Evolutionary conservation across 2,888 invertebrate species (phyloP).

Genomic region (Rotaria socialis): DNA sequence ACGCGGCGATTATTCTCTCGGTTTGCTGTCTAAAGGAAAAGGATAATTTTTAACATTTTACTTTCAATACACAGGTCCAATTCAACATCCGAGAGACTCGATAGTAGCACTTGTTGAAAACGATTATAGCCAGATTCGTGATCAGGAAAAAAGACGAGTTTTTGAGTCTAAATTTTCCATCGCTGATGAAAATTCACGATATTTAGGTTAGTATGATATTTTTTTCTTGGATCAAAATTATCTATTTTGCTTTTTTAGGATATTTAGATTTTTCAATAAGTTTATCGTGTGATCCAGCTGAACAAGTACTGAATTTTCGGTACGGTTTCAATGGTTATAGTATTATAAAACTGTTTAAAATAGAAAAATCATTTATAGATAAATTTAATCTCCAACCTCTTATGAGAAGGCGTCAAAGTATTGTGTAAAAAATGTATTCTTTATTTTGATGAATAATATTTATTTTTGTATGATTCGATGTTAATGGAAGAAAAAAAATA

Average conservation of each 20-base stretch:
- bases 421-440: not conserved
- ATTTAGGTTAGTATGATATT: not conserved
- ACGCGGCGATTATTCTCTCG: slow-evolving; percentile 16
- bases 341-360: not conserved
- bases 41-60: not conserved
- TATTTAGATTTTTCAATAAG: not conserved
- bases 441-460: not conserved
- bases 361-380: not conserved
- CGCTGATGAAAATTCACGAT: not conserved
- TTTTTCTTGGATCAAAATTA: not conserved
- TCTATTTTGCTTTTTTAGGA: not conserved
- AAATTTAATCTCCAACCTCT: not conserved
- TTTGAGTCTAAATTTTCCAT: not conserved
- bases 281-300: not conserved
- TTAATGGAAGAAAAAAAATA: not conserved
- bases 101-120: not conserved
- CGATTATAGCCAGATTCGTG: not conserved
- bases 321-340: not conserved
- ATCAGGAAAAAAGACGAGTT: not conserved
- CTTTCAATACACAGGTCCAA: not conserved
- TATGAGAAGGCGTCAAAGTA: not conserved
- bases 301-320: not conserved
- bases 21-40: not conserved
- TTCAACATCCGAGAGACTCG: not conserved
- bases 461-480: not conserved